Base-by-base conservation (phyloP, 2,113 vertebrate species). In the Tonatia bakeri region DNA sequence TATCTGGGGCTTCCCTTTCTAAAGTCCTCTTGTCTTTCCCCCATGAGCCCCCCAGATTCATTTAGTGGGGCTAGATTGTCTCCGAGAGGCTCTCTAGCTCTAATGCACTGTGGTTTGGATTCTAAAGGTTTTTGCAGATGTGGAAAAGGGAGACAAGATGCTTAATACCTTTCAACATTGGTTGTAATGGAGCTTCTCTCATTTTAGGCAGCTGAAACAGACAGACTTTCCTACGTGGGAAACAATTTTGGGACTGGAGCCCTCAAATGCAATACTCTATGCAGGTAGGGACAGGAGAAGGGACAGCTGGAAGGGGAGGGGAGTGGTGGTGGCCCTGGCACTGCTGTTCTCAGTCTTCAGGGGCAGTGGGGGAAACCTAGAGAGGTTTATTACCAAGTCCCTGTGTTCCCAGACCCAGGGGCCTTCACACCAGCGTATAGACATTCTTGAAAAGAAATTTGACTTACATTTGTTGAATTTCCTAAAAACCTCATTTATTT, bases 191-290 rank as follows among this genome's bases (percentile, higher is more conserved):
- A 54, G 2, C 47, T 45, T 85, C 38, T 17, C 28, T 87, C 26
- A 89, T 95, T 98, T 86, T 94, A 99, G 99, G 99, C 99, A 45
- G 99, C 99, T 0, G 99, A 99, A 97, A 98, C 99, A 2, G 98
- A 99, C 45, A 98, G 99, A 70, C 98, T 99, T 89, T 98, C 98
- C 0, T 99, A 99, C 8, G 98, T 99, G 94, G 99, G 99, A 10
- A 99, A 97, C 87, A 99, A 99, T 97, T 99, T 99, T 28, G 98
- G 98, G 90, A 56, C 90, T 0, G 98, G 88, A 15, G 98, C 98
- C 11, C 76, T 98, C 70, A 99, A 99, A 92, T 99, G 98, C 98
- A 99, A 99, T 98, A 98, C 97, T 54, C 96, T 99, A 6, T 99
- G 99, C 99, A 99, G 99, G 99, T 99, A 98, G 4, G 98, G 94